Base-by-base conservation (phyloP, 2,797 vertebrate genomes). In the Sebastes diaconus region DNA sequence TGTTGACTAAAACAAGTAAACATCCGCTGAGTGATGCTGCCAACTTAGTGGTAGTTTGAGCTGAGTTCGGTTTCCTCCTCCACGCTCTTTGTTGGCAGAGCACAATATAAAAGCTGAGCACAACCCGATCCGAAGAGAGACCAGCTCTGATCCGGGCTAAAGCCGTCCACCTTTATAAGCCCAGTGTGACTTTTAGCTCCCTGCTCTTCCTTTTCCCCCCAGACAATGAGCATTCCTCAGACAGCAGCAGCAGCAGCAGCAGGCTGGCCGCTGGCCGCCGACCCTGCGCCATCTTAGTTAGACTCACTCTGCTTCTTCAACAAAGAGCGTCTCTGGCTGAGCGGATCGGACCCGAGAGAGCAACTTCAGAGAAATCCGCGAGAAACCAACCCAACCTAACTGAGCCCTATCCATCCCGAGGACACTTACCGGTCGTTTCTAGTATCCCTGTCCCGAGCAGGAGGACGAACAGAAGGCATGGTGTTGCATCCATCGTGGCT, bases 271-370 rank as follows among this genome's bases (percentile, higher is more conserved):
- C 90, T 39, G 36, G 36, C 36, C 36, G 36, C 36, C 93, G 95
- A 96, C 93, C 95, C 95, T 92, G 95, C 96, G 96, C 96, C 96
- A 96, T 96, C 95, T 96, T 96, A 95, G 95, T 94, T 94, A 90
- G 87, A 85, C 81, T 88, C 90, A 85, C 88, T 86, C 63, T 80
- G 88, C 89, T 90, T 88, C 91, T 93, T 93, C 83, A 66, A 95
- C 95, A 96, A 96, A 96, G 94, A 95, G 85, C 85, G 83, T 79
- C 92, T 81, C 70, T 79, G 52, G 52, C 77, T 54, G 20, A 84
- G 59, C 57, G 8, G 32, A 2, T 30, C 9, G 11, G 57, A 74
- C 3, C 18, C 25, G 13, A 24, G n/a, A 20, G 59, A 2, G 6
- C 1, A 84, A 87, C 67, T 84, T 77, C 12, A 6, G 4, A 39